Percentiles rank a stretch among this genome's conserved stretches.
Conservation (phyloP, 2,797 vertebrate genomes). For the Phoeniculus purpureus region DNA sequence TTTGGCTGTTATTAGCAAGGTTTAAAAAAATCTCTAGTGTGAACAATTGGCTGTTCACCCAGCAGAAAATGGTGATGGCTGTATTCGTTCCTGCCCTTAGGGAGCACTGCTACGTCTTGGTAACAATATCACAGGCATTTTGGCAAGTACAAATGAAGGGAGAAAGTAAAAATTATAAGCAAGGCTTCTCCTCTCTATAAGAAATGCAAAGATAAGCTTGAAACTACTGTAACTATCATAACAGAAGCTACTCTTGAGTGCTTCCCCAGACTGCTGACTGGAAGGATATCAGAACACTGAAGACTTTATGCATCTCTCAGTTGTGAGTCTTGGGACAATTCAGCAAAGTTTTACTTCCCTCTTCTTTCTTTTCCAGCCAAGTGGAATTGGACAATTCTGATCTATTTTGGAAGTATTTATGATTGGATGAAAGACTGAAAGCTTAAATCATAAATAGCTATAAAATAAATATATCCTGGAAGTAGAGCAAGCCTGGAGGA, state of each 20-base stretch:
- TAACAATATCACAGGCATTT: background rate
- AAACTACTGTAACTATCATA: background rate
- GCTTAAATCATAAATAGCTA: background rate
- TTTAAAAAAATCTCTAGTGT: slow-evolving; percentile 11
- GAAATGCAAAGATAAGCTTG: background rate
- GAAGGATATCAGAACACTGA: background rate
- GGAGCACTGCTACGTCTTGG: background rate
- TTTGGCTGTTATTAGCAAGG: slow-evolving; percentile 38
- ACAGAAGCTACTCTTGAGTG: background rate
- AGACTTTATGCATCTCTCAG: background rate
- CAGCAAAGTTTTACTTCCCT: background rate
- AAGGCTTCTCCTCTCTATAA: background rate
- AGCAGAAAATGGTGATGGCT: background rate
- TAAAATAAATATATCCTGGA: background rate
- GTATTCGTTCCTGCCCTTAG: background rate
- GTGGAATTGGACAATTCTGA: background rate
- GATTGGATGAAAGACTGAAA: background rate
- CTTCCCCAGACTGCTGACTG: background rate
- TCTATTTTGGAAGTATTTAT: background rate
- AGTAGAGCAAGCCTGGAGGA: background rate
- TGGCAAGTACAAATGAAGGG: background rate
- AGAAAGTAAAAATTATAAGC: background rate
- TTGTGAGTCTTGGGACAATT: background rate
- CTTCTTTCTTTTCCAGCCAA: background rate
- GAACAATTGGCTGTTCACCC: background rate